Evolutionary conservation across 2,888 invertebrate species (phyloP), one percentile per base, ranked within the genome.

Genomic region (Ochlodes sylvanus): DNA sequence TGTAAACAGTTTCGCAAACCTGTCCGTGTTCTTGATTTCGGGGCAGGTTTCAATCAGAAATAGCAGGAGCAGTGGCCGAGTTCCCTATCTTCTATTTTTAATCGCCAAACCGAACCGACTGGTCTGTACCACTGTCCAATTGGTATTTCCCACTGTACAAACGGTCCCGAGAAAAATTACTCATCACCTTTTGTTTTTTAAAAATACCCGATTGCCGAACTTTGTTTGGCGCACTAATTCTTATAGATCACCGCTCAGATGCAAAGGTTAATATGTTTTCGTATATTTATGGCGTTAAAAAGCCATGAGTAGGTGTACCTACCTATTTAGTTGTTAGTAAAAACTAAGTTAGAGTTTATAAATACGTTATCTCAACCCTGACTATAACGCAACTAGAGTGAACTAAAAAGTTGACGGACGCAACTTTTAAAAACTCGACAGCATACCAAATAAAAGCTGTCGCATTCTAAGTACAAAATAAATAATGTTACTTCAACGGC

Each of bases 51-150:
- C 82, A 80, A 80, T 85, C 86, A 83, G 77, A 90, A 91, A 90
- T 90, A 91, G 87, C 85, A 83, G 79, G 81, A 89, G 85, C 86
- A 86, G 85, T 86, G 87, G 80, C 88, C 86, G 86, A 85, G 80
- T 82, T 86, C 78, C 78, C 80, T 86, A 81, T 84, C 85, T 82
- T 85, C 87, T 90, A 91, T 88, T 88, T 88, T 84, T 89, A 88
- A 84, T 82, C 77, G 75, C 76, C 78, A 72, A 77, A 75, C 73
- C 75, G 76, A 77, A 81, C 80, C 77, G 79, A 75, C 78, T 81
- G 80, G 82, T 83, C 80, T 79, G 80, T 80, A 82, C 82, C 76
- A 79, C 78, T 81, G 79, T 82, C 78, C 82, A 80, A 84, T 82
- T 81, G 78, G 78, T 81, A 80, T 79, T 80, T 79, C 78, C 75